Conservation (phyloP, 2,888 invertebrate genomes). For the Drosophila rellima region DNA sequence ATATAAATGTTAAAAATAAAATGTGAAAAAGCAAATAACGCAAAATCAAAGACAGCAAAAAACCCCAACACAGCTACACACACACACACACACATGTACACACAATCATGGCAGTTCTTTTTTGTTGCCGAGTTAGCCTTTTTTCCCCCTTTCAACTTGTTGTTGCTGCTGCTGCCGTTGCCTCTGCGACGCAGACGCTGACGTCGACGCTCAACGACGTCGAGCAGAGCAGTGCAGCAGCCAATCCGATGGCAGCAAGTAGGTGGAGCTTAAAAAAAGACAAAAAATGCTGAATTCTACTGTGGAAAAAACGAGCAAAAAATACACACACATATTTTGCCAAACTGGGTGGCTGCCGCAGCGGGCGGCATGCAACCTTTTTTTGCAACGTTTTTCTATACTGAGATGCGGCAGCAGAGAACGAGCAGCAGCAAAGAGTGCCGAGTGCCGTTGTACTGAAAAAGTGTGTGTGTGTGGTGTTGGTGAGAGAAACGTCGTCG, state of each 20-base stretch:
- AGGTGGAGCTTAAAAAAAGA: conserved; percentile 84
- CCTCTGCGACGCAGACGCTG: conserved; percentile 28
- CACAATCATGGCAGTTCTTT: conserved; percentile 44
- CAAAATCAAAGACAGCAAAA: conserved; percentile 70
- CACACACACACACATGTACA: conserved; percentile 31
- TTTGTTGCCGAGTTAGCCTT: conserved; percentile 80
- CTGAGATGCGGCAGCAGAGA: conserved; percentile 35
- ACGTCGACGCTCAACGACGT: conserved; percentile 42
- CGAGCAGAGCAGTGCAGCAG: conserved; percentile 66
- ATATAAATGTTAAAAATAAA: conserved; percentile 83
- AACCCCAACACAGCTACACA: conserved; percentile 46
- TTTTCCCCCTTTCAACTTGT: conserved; percentile 72
- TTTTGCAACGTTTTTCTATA: conserved; percentile 83
- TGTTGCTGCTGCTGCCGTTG: conserved; percentile 45
- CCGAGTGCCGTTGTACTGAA: conserved; percentile 34
- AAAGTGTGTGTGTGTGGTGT: conserved; percentile 20
- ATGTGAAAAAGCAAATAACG: conserved; percentile 80
- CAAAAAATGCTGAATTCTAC: conserved; percentile 76
- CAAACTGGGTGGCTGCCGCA: conserved; percentile 46
- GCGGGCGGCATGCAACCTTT: conserved; percentile 38
- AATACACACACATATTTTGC: conserved; percentile 51
- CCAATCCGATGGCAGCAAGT: conserved; percentile 83
- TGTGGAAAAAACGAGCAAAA: conserved; percentile 69
- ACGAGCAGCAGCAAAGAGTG: conserved; percentile 27
- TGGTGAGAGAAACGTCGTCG: conserved; percentile 57